Percentiles rank a stretch among this genome's conserved stretches.
These are phyloP conservation scores for Subanguina moxae DNA, from an alignment of 1,140 invertebrate species.

Conservation along the genomic window DNA sequence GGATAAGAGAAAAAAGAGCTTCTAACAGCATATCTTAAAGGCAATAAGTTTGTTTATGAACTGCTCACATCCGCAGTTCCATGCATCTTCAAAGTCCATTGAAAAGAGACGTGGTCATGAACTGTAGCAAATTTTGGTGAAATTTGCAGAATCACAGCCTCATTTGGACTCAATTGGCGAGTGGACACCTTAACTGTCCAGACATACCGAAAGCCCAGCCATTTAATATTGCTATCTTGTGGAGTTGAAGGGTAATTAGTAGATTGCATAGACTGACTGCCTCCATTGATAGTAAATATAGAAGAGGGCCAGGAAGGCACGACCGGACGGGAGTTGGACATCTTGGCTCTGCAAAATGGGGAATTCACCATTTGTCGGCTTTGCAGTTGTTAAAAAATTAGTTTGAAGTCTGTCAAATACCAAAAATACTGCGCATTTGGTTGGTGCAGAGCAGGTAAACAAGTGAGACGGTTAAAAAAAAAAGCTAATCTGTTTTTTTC, in stretches of 20 bases:
- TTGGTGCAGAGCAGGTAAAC: too few relatives aligned
- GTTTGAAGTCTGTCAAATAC: too few relatives aligned
- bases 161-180: conserved; percentile 40
- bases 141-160: conserved; percentile 50
- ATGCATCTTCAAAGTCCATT: conserved; percentile 56
- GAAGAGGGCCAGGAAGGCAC: not conserved
- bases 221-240: not conserved
- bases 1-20: too few relatives aligned
- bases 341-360: too few relatives aligned
- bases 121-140: conserved; percentile 58
- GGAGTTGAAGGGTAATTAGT: not conserved
- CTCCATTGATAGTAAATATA: not conserved
- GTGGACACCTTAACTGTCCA: conserved; percentile 46
- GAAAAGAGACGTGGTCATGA: conserved; percentile 57
- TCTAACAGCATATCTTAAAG: too few relatives aligned
- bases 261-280: not conserved
- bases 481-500: too few relatives aligned
- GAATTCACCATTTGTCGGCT: too few relatives aligned
- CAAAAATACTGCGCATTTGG: too few relatives aligned
- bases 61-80: conserved; percentile 45
- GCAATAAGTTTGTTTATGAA: not conserved
- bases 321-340: not conserved
- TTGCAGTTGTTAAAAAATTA: too few relatives aligned
- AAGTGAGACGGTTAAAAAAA: too few relatives aligned
- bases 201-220: conserved; percentile 42